Evolutionary conservation across 2,113 vertebrate genomes (phyloP).

Genomic region (Myodes glareolus): DNA sequence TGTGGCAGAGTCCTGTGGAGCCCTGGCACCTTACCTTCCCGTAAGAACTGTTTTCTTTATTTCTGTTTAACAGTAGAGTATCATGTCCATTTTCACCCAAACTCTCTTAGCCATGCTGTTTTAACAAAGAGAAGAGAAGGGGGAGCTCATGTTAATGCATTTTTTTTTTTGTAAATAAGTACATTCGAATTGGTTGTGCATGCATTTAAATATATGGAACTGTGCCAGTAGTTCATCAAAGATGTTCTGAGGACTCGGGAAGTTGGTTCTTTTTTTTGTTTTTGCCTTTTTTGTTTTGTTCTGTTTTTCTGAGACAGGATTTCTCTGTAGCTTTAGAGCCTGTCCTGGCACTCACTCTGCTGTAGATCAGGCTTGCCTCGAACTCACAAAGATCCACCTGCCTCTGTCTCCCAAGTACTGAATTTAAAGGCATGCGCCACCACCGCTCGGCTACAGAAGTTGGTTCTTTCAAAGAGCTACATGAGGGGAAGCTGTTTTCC

Average conservation of each 20-base stretch:
- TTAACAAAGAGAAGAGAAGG: neutral
- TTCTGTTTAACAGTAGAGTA: conserved; percentile 19
- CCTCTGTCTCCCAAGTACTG: too few species aligned
- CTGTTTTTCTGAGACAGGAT: too few species aligned
- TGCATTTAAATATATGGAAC: neutral
- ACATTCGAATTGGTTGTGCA: neutral
- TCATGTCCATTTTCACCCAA: neutral
- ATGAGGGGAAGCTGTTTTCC: neutral
- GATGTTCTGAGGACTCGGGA: neutral
- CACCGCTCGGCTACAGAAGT: neutral
- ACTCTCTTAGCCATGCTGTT: neutral
- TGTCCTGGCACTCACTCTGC: too few species aligned
- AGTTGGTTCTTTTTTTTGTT: neutral
- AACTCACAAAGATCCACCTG: too few species aligned
- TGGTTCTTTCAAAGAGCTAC: neutral
- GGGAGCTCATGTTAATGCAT: neutral
- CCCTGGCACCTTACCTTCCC: conserved; percentile 97
- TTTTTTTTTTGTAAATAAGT: neutral
- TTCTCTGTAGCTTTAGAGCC: too few species aligned
- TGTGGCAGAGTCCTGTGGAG: conserved; percentile 98
- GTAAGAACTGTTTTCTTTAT: conserved; percentile 87
- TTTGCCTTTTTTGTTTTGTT: too few species aligned
- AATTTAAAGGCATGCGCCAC: too few species aligned
- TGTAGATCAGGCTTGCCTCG: too few species aligned
- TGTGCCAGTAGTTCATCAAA: neutral